Evolutionary conservation across 2,888 invertebrate genomes (phyloP).

Genomic region (Tupiocoris notatus): DNA sequence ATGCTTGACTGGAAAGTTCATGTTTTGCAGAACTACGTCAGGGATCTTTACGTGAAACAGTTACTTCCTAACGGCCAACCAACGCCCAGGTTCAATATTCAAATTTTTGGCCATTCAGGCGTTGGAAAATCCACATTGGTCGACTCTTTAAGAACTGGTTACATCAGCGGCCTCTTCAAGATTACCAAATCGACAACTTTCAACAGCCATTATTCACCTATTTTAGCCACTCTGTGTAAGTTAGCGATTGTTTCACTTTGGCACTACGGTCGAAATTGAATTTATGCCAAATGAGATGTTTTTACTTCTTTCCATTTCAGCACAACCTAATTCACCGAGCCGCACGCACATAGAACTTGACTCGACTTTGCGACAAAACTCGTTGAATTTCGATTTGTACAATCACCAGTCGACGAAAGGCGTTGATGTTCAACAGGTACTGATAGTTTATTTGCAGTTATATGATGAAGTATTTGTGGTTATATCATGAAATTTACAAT

Average conservation of each 20-base stretch:
- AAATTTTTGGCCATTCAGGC: constrained; percentile 69
- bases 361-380: constrained; percentile 61
- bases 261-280: too few species aligned
- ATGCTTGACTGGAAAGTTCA: too few species aligned
- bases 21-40: constrained; percentile 47
- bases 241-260: too few species aligned
- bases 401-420: constrained; percentile 64
- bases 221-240: constrained; percentile 44
- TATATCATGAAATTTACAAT: too few species aligned
- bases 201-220: constrained; percentile 42
- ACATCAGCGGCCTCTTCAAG: constrained; percentile 66
- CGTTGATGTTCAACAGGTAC: constrained; percentile 63
- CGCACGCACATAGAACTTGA: constrained; percentile 62
- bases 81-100: constrained; percentile 64
- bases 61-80: constrained; percentile 62
- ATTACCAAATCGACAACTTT: constrained; percentile 55
- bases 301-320: constrained; percentile 52
- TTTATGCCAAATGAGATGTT: too few species aligned
- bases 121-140: constrained; percentile 70
- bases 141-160: constrained; percentile 66
- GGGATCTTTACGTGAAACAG: constrained; percentile 63
- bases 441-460: too few species aligned
- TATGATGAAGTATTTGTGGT: too few species aligned
- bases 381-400: constrained; percentile 60
- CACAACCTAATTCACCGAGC: constrained; percentile 57